phyloP scores from a whole-genome alignment of 2,888 invertebrate species.

The Calameuta pallipes region DNA sequence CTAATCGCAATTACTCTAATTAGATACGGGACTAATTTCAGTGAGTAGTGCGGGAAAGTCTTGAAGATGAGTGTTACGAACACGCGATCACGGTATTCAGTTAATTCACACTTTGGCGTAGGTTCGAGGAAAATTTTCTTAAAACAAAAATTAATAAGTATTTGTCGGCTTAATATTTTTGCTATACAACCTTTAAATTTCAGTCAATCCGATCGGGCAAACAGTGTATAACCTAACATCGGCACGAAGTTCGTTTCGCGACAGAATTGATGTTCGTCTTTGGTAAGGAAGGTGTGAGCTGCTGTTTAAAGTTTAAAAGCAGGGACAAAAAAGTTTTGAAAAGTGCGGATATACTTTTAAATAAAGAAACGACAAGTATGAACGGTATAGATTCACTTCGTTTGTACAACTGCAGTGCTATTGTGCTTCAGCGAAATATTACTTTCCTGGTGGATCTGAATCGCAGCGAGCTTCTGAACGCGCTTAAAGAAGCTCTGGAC shows the following conservation, averaged over 20 bases:
- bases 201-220: background rate
- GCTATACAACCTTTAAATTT: background rate
- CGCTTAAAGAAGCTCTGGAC: slow-evolving; percentile 40
- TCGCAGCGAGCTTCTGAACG: slow-evolving; percentile 37
- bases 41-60: background rate
- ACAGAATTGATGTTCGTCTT: background rate
- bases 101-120: background rate
- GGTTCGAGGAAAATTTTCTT: background rate
- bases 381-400: slow-evolving; percentile 32
- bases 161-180: background rate
- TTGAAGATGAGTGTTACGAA: background rate
- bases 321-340: background rate
- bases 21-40: background rate
- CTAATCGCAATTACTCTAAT: background rate
- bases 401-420: slow-evolving; percentile 49
- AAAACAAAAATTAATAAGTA: background rate
- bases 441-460: slow-evolving; percentile 38
- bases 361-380: slow-evolving; percentile 32
- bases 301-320: background rate
- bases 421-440: slow-evolving; percentile 39
- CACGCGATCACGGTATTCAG: background rate
- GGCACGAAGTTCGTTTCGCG: background rate
- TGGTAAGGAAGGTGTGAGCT: background rate
- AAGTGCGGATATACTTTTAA: background rate
- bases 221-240: background rate